Conservation (phyloP, 2,113 vertebrate genomes). For the Zootoca vivipara region DNA sequence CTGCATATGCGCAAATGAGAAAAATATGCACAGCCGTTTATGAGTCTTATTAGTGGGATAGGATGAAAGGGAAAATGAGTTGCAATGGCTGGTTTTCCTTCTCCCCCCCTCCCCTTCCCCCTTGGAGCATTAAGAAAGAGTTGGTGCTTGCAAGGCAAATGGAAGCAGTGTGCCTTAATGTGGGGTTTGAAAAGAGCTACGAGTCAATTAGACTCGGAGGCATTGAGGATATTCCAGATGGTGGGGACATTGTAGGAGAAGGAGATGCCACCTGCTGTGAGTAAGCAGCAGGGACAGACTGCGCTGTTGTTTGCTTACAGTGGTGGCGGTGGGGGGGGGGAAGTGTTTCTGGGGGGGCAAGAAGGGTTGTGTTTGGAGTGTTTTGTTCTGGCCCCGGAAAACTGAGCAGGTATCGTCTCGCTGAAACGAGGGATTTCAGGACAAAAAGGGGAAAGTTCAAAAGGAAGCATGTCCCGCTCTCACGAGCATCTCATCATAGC, state of each 20-base stretch:
- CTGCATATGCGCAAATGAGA: background rate
- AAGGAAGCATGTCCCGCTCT: background rate
- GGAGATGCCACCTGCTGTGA: slow-evolving; percentile 10
- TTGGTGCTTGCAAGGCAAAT: background rate
- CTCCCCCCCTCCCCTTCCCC: background rate
- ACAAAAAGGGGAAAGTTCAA: background rate
- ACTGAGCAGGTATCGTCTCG: background rate
- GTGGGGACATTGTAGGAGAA: background rate
- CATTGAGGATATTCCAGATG: slow-evolving; percentile 22
- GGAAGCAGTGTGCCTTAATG: background rate
- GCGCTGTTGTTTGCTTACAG: background rate
- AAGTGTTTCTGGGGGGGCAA: too few species aligned
- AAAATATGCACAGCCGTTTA: background rate
- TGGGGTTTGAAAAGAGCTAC: background rate
- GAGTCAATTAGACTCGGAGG: slow-evolving; percentile 5
- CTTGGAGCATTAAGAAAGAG: background rate
- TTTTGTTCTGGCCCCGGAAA: background rate
- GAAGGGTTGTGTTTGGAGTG: background rate
- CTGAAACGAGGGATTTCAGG: background rate
- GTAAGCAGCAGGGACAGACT: background rate
- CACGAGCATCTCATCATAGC: background rate
- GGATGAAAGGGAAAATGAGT: background rate
- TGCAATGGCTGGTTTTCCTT: background rate
- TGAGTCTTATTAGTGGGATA: background rate
- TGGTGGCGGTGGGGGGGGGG: too few species aligned